Conservation (phyloP, 2,888 invertebrate genomes). For the Xanthostigma xanthostigma region DNA sequence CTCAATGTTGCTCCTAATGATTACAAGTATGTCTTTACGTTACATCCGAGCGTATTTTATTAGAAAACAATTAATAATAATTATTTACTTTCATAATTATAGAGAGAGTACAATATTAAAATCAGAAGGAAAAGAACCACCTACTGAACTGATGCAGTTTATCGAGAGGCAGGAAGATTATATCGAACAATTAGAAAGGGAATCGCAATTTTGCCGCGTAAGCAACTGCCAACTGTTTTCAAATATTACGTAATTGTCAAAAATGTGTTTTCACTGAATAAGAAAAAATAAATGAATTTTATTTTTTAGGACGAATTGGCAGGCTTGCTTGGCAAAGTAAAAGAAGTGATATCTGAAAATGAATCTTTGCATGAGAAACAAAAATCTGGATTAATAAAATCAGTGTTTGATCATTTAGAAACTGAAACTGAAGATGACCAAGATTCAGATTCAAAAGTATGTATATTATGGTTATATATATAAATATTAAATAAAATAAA, state of each 20-base stretch:
- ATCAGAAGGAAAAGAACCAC: constrained; percentile 23
- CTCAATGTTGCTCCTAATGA: not conserved
- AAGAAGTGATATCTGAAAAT: constrained; percentile 74
- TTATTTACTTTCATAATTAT: not conserved
- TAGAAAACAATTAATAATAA: constrained; percentile 7
- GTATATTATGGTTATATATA: no score
- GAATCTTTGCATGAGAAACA: constrained; percentile 66
- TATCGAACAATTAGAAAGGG: constrained; percentile 71
- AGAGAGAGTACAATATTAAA: constrained; percentile 22
- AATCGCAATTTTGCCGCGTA: constrained; percentile 69
- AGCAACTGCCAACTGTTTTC: constrained; percentile 12
- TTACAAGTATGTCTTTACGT: constrained; percentile 15
- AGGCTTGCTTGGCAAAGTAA: constrained; percentile 63
- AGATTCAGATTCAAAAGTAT: not conserved
- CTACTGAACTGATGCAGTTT: constrained; percentile 62
- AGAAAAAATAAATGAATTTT: not conserved
- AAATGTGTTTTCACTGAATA: not conserved
- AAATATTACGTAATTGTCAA: not conserved
- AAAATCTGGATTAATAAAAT: constrained; percentile 47
- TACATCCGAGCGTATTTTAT: constrained; percentile 15
- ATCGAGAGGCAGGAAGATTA: constrained; percentile 79
- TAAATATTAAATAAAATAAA: not conserved
- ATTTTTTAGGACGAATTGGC: constrained; percentile 51
- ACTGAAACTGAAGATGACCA: constrained; percentile 27
- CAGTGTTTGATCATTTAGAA: constrained; percentile 46